These are phyloP conservation scores for Cataglyphis hispanica DNA, from an alignment of 1,140 invertebrate species.

Conservation along the genomic window DNA sequence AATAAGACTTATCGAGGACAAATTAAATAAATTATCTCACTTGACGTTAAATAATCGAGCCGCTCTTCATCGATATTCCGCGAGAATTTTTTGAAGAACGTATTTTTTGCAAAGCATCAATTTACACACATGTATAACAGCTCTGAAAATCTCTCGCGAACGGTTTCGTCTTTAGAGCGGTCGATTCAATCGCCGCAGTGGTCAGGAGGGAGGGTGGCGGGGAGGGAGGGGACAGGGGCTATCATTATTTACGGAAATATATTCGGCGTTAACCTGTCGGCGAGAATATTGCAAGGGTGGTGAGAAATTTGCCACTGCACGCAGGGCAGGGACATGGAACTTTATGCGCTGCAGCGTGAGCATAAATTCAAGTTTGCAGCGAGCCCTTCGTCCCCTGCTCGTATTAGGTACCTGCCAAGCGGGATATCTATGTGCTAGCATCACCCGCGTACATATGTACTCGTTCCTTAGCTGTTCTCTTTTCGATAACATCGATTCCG, in stretches of 20 bases:
- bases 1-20: not conserved
- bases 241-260: conserved; percentile 54
- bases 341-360: conserved; percentile 72
- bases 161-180: not conserved
- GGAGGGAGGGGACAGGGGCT: too few relatives aligned
- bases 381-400: conserved; percentile 61
- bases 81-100: not conserved
- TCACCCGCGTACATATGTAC: conserved; percentile 62
- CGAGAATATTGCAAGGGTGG: conserved; percentile 70
- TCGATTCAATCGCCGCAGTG: conserved; percentile 25
- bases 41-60: not conserved
- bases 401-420: conserved; percentile 69
- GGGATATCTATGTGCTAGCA: conserved; percentile 57
- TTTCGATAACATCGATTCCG: conserved; percentile 70
- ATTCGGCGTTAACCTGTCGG: conserved; percentile 65
- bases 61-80: not conserved
- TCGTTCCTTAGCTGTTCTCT: conserved; percentile 58
- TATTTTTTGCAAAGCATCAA: not conserved
- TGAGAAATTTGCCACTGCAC: conserved; percentile 73
- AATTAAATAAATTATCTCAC: not conserved
- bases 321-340: conserved; percentile 63
- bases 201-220: too few relatives aligned
- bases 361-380: conserved; percentile 75
- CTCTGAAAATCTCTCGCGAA: not conserved
- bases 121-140: not conserved